Evolutionary conservation across 2,888 invertebrate genomes (phyloP), one percentile per base, ranked within the genome.

Genomic region (Cheilosia grossa): DNA sequence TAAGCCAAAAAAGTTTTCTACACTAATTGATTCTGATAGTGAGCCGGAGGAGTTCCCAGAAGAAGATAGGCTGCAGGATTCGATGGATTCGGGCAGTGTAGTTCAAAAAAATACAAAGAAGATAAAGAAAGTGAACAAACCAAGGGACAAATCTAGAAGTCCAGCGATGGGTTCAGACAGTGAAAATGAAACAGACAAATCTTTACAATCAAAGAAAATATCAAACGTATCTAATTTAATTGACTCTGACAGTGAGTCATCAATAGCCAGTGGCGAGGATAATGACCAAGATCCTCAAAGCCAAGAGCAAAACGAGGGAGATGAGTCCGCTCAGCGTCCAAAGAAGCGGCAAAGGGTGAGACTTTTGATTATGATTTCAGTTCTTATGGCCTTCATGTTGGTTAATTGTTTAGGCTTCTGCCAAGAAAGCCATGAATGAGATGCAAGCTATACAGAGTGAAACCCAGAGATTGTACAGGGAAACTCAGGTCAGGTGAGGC

Each of bases 401-500:
- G 9, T 19, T 37, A 9, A 47, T 47, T 77, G 37, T 87, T 13
- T 88, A 95, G 94, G 94, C 94, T 91, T 94, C 95, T 15, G 94
- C 94, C 15, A 95, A 94, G 89, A 93, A 94, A 90, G 95, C 95
- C 37, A 93, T 94, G 89, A 94, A 95, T 88, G 95, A 95, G 79
- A 94, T 95, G 93, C 94, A 94, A 88, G 94, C 95, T 88, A 96
- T 98, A 85, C 95, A 95, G 89, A 96, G 97, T 90, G 97, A 97
- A 91, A 96, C 96, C 0, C 97, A 98, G 91, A 93, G 97, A 72
- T 93, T 97, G 92, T 90, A 96, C 10, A 93, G 98, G 87, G 96
- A 97, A 90, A 94, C 95, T 19, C 92, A 94, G 78, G 93, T 97
- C 19, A 89, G 87, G 90, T 89, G 87, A 81, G 4, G 19, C 10